A percentile compares a stretch with the other conserved stretches of the same genome.
phyloP scores from a whole-genome alignment of 2,888 invertebrate genomes.

The Meiosimyza decipiens region DNA sequence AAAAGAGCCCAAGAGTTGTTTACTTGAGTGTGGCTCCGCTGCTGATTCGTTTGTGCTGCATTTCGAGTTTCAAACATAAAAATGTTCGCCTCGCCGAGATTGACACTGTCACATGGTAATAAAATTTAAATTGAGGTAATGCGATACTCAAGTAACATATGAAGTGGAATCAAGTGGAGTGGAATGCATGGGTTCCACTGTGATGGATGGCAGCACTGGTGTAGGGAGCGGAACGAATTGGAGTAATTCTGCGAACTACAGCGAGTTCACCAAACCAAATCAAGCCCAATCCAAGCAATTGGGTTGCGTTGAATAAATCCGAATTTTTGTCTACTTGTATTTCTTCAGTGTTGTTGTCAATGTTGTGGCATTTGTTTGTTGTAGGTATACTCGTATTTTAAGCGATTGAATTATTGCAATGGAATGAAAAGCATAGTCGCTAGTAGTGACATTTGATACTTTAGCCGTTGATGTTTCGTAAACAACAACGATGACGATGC shows the following conservation, averaged over 20 bases:
- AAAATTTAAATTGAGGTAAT: slow-evolving; percentile 45
- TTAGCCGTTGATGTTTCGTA: slow-evolving; percentile 26
- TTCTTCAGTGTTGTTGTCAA: slow-evolving; percentile 5
- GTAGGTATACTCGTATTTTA: background rate
- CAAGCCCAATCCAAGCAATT: slow-evolving; percentile 6
- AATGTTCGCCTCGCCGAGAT: background rate
- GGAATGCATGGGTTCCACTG: background rate
- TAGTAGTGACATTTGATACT: slow-evolving; percentile 35
- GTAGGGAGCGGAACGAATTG: background rate
- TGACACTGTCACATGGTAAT: slow-evolving; percentile 37
- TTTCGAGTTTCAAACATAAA: background rate
- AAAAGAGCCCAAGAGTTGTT: too few species aligned
- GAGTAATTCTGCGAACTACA: slow-evolving; percentile 21
- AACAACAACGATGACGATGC: slow-evolving; percentile 6
- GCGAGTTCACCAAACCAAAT: slow-evolving; percentile 16
- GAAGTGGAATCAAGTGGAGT: background rate
- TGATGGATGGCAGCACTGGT: background rate
- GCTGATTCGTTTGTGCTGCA: background rate
- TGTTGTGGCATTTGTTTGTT: slow-evolving; percentile 16
- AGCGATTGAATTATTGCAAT: slow-evolving; percentile 15
- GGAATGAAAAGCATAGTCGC: slow-evolving; percentile 25
- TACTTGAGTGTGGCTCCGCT: background rate
- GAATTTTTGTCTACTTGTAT: background rate
- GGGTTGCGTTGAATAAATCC: slow-evolving; percentile 23
- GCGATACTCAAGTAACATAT: slow-evolving; percentile 29